Conservation (phyloP, 2,888 invertebrate genomes). For the Drosophila buzzatii region DNA sequence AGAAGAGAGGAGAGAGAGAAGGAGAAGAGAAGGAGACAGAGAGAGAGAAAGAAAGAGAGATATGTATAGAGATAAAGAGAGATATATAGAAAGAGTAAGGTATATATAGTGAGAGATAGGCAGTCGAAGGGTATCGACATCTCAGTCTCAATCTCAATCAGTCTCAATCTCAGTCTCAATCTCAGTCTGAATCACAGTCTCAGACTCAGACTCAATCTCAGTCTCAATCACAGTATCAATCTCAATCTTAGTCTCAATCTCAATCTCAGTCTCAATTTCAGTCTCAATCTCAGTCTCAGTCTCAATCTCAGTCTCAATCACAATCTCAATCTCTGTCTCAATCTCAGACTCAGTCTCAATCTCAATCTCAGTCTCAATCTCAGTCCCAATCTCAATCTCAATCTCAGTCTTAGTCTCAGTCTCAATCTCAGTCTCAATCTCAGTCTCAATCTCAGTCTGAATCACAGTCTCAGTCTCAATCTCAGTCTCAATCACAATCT, state of each 20-base stretch:
- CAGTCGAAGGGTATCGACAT: no score
- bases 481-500: no score
- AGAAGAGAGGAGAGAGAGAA: background rate
- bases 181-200: background rate
- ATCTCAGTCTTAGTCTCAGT: background rate
- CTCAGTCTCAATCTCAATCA: no score
- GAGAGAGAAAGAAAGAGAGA: background rate
- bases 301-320: background rate
- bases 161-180: background rate
- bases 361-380: background rate
- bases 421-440: background rate
- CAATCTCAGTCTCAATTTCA: background rate
- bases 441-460: background rate
- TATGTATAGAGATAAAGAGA: background rate
- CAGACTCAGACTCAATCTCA: background rate
- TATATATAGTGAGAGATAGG: no score
- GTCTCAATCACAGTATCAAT: background rate
- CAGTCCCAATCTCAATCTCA: background rate
- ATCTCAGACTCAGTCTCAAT: background rate
- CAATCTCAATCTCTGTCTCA: background rate
- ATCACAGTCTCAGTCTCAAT: no score
- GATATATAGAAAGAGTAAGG: background rate
- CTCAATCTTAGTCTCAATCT: background rate
- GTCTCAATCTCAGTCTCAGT: background rate
- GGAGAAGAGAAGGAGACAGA: background rate